Base-by-base conservation (phyloP, 2,888 invertebrate species). In the Himalopsyche japonica region DNA sequence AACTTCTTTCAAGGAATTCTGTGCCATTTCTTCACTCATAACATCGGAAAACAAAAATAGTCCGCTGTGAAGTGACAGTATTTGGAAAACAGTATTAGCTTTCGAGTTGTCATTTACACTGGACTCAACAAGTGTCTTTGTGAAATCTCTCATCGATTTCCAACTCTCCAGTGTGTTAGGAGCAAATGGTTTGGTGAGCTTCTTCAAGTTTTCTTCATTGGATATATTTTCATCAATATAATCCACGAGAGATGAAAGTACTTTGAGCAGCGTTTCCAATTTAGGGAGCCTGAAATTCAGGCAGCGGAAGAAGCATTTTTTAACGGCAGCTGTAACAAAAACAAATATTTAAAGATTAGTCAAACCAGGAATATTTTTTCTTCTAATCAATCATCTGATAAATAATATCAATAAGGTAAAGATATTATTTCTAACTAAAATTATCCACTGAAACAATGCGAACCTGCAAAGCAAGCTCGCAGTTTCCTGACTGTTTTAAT, bases 41-140 rank as follows among this genome's bases (percentile, higher is more conserved):
- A 94, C 92, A 88, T 96, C 95, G 48, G 94, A 94, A 88, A 96
- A 96, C 82, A 96, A 88, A 88, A 96, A 96, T 48, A 96, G 89
- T 6, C 94, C 95, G 91, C 96, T 94, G 88, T 96, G 95, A 81
- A 96, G 91, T 79, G 95, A 92, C 82, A 96, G 91, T 24, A 95
- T 94, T 82, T 95, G 93, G 88, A 96, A 96, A 8, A 96, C 94
- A 37, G 93, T 92, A 70, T 93, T 92, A 3, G 94, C 90, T 88
- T 93, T 92, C 47, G 92, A 91, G 87, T 92, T 92, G 32, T 92
- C 91, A 64, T 92, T 92, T 80, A 91, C 91, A 79, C 90, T 89
- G 87, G 85, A 80, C 30, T 86, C 76, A 5, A 94, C 93, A 81
- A 95, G 91, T 87, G 91, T 93, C 82, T 91, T 89, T 18, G 94